phyloP scores from a whole-genome alignment of 2,113 vertebrate species.

The Albula goreensis region DNA sequence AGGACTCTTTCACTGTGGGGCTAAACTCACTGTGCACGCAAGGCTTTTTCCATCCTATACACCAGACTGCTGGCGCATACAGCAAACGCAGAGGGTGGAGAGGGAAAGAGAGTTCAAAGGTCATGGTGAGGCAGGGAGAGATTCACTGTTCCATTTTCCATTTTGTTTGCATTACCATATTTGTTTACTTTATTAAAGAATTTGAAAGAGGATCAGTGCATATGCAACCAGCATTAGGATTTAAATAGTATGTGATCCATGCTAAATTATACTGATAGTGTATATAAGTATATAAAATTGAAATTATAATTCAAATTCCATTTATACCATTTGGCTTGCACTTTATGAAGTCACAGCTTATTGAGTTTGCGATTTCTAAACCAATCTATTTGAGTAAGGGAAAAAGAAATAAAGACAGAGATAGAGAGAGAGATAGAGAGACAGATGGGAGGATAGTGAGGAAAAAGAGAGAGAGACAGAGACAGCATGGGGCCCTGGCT shows the following conservation, averaged over 20 bases:
- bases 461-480: neutral
- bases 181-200: neutral
- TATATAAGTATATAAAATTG: neutral
- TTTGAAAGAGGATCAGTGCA: neutral
- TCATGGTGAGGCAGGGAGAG: neutral
- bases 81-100: constrained; percentile 7
- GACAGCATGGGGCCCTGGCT: neutral
- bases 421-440: neutral
- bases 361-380: neutral
- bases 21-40: neutral
- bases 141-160: neutral
- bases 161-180: neutral
- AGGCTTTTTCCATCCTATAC: neutral
- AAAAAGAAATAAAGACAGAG: too few relatives aligned
- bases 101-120: neutral
- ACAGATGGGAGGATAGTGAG: neutral
- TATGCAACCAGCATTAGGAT: neutral
- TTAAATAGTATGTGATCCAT: neutral
- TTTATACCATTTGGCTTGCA: neutral
- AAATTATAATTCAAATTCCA: neutral
- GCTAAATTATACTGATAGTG: neutral
- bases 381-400: neutral
- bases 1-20: neutral
- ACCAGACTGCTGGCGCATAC: neutral
- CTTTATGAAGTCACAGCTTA: neutral